A percentile compares a stretch with the other conserved stretches of the same genome.
phyloP scores from a whole-genome alignment of 2,113 vertebrate species.

The Epinephelus fuscoguttatus region DNA sequence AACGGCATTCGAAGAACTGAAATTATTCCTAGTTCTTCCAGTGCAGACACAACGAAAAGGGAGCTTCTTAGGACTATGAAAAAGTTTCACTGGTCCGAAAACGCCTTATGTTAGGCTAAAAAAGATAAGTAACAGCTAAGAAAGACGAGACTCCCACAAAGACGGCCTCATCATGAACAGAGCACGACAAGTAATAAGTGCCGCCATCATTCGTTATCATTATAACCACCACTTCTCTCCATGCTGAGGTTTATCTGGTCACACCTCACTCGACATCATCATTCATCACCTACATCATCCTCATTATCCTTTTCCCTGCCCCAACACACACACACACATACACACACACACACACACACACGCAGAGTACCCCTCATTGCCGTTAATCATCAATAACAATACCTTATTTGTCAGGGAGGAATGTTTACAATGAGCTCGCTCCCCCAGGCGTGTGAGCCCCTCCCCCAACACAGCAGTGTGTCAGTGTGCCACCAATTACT shows the following conservation, averaged over 20 bases:
- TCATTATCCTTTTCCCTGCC: conserved; percentile 39
- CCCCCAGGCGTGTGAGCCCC: conserved; percentile 56
- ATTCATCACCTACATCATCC: conserved; percentile 46
- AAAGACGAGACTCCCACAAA: too few species aligned
- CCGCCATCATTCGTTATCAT: neutral
- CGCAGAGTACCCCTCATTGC: conserved; percentile 46
- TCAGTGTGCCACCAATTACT: conserved; percentile 81
- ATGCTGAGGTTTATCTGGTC: conserved; percentile 19
- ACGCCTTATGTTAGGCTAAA: too few species aligned
- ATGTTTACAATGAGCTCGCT: conserved; percentile 71
- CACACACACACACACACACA: conserved; percentile 39
- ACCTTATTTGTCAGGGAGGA: conserved; percentile 78
- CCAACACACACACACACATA: conserved; percentile 40
- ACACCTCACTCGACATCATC: conserved; percentile 19
- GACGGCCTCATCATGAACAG: neutral
- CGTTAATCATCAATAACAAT: conserved; percentile 79
- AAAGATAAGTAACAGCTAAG: too few species aligned
- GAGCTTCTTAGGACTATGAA: too few species aligned
- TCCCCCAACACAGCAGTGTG: conserved; percentile 68
- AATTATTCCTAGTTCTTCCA: too few species aligned
- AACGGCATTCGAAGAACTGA: too few species aligned
- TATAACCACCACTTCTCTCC: conserved; percentile 3
- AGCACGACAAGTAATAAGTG: neutral
- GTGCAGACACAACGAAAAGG: too few species aligned
- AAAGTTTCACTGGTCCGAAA: too few species aligned